Evolutionary conservation across 2,888 invertebrate genomes (phyloP).

Genomic region (Limnephilus rhombicus): DNA sequence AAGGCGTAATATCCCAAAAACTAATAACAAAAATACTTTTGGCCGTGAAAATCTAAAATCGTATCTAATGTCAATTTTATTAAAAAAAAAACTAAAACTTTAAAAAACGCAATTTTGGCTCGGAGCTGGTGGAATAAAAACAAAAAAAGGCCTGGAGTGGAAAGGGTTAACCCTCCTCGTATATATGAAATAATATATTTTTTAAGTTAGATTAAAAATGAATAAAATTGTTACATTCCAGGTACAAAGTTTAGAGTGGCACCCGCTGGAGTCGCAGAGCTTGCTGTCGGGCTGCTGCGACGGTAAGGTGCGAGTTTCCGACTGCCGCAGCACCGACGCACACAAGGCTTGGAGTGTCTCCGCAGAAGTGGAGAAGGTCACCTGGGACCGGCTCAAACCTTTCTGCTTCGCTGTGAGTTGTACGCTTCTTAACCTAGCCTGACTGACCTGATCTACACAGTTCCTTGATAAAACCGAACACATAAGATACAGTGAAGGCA

Average conservation of each 20-base stretch:
- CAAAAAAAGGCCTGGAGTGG: no score
- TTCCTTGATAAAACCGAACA: no score
- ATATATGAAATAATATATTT: neutral
- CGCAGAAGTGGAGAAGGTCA: constrained; percentile 91
- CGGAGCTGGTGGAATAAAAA: no score
- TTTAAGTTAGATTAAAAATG: neutral
- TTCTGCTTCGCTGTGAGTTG: constrained; percentile 86
- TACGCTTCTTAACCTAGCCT: neutral
- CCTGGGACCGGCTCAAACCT: constrained; percentile 90
- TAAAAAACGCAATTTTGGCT: no score
- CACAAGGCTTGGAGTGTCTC: constrained; percentile 84
- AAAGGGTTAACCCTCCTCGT: neutral
- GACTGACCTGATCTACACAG: no score
- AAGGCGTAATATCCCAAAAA: no score
- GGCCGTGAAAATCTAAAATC: no score
- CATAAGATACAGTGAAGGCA: no score
- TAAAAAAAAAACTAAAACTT: no score
- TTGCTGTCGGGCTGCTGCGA: constrained; percentile 92
- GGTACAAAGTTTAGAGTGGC: constrained; percentile 91
- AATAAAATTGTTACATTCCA: constrained; percentile 66
- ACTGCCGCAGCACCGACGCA: constrained; percentile 82
- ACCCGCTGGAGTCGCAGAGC: constrained; percentile 88
- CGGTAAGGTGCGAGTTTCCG: constrained; percentile 86
- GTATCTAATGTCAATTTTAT: no score
- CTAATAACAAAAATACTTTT: no score